Conservation (phyloP, 2,888 invertebrate species). For the Rhingia campestris region DNA sequence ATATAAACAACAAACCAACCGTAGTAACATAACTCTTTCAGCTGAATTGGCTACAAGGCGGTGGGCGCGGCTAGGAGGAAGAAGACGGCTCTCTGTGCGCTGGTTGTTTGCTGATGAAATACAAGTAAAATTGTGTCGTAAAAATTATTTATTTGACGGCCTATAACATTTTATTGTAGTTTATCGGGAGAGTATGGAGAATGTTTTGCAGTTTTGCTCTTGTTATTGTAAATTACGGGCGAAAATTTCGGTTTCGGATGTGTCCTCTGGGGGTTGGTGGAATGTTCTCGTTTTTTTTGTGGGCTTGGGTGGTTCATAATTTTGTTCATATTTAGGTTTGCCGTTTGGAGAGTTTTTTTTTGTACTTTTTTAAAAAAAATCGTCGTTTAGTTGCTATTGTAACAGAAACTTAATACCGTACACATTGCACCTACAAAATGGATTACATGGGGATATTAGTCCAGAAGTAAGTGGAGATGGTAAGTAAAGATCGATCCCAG, state of each 20-base stretch:
- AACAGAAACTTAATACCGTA: too few species aligned
- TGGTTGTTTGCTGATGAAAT: constrained; percentile 20
- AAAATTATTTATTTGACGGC: constrained; percentile 51
- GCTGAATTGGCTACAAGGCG: constrained; percentile 7
- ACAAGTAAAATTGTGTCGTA: constrained; percentile 44
- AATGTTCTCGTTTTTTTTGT: too few species aligned
- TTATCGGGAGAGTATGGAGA: constrained; percentile 14
- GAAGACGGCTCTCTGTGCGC: not conserved
- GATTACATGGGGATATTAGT: too few species aligned
- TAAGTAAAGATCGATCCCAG: too few species aligned
- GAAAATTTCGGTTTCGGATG: not conserved
- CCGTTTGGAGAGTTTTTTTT: too few species aligned
- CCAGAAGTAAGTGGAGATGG: too few species aligned
- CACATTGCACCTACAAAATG: too few species aligned
- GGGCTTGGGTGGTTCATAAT: too few species aligned
- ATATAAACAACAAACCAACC: constrained; percentile 12
- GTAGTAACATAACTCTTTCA: constrained; percentile 36
- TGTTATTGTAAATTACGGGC: constrained; percentile 21
- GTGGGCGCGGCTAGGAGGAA: not conserved
- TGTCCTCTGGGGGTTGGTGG: not conserved
- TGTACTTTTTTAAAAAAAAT: too few species aligned
- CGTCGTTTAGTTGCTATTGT: too few species aligned
- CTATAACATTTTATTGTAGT: constrained; percentile 42
- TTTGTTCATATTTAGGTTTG: too few species aligned
- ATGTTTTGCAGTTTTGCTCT: constrained; percentile 28